Evolutionary conservation across 2,113 vertebrate species (phyloP).

Genomic region (Thalassoma bifasciatum): DNA sequence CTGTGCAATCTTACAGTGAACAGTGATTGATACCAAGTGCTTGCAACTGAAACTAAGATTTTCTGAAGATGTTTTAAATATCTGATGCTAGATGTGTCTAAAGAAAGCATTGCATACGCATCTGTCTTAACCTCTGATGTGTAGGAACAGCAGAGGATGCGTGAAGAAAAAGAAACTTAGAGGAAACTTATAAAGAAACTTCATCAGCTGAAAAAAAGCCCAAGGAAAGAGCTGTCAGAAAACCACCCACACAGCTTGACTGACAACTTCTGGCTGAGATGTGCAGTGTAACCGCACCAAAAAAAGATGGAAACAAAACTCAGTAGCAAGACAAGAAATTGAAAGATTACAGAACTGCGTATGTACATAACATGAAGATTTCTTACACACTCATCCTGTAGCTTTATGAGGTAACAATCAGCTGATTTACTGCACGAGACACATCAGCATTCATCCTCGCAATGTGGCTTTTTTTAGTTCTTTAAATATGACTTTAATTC

Average conservation of each 20-base stretch:
- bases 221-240: conserved; percentile 55
- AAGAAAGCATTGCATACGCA: conserved; percentile 18
- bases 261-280: conserved; percentile 39
- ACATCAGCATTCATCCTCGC: conserved; percentile 41
- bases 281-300: conserved; percentile 21
- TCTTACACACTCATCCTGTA: conserved; percentile 19
- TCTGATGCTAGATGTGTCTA: conserved; percentile 20
- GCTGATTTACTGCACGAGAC: conserved; percentile 27
- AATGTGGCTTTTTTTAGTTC: conserved; percentile 36
- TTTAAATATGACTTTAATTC: conserved; percentile 21
- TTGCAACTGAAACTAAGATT: background rate
- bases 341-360: conserved; percentile 20
- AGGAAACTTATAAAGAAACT: conserved; percentile 10
- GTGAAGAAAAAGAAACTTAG: conserved; percentile 36
- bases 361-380: conserved; percentile 37
- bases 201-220: conserved; percentile 47
- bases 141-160: conserved; percentile 13
- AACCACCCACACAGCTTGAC: conserved; percentile 44
- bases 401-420: conserved; percentile 49
- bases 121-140: conserved; percentile 40
- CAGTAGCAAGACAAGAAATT: conserved; percentile 20
- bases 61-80: conserved; percentile 3
- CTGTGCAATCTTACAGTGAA: background rate
- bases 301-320: conserved; percentile 27
- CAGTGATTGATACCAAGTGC: conserved; percentile 3